Evolutionary conservation across 2,113 vertebrate species (phyloP), one percentile per base, ranked within the genome.

Genomic region (Semnornis frantzii): DNA sequence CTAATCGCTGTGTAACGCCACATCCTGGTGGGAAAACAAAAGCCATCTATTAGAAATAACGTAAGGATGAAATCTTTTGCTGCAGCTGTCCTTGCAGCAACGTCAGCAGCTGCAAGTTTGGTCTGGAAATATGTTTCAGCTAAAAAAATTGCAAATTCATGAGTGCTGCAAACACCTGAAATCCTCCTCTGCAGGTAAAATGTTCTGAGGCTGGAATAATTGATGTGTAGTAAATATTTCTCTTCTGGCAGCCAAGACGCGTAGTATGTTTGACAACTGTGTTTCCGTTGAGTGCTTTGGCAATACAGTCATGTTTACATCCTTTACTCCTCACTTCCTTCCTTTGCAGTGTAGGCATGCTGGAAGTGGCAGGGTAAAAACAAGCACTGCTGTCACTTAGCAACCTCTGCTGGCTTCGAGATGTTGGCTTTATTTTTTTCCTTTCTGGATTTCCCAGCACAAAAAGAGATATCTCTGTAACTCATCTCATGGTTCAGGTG

Each of bases 11-110:
- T 4, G 2, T 82, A 93, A 94, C 1, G 55, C 94, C 92, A 92
- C 83, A 87, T 95, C 96, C 95, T 95, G 90, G 82, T 92, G 55
- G 64, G 20, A 72, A 90, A 93, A 96, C 92, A 93, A 96, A 96
- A 95, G 94, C 78, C 91, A 85, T 93, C 74, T 92, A 90, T 96
- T 72, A 73, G 83, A 65, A 70, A 78, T 59, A 94, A 86, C 15
- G 9, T 73, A 39, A 92, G 46, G 89, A 73, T 66, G 71, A 84
- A 58, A 92, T 63, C 81, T 54, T n/a, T 75, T 27, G 14, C 48
- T 73, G 94, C 93, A 96, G 93, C 93, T 95, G 94, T 63, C 64
- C 87, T 80, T 89, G 79, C 79, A 74, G 91, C 72, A n/a, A n/a
- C n/a, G n/a, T n/a, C n/a, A n/a, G n/a, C 73, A 69, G 60, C 11